Evolutionary conservation across 2,113 vertebrate genomes (phyloP).

Genomic region (Gasterosteus aculeatus): DNA sequence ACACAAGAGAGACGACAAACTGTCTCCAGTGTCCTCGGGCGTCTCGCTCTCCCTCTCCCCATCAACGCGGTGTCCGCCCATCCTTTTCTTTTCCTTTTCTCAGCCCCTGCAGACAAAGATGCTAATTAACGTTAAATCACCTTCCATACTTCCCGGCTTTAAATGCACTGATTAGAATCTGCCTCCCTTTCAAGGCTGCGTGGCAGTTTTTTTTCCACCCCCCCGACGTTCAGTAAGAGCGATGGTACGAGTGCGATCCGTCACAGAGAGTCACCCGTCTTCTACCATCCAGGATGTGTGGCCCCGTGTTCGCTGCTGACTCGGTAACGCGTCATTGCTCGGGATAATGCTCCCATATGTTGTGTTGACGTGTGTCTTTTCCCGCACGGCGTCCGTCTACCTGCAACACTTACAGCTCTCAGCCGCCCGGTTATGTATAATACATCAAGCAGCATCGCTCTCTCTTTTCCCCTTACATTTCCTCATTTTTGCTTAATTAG

Average conservation of each 20-base stretch:
- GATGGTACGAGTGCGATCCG: slow-evolving; percentile 33
- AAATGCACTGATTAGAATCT: slow-evolving; percentile 42
- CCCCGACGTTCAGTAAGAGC: slow-evolving; percentile 7
- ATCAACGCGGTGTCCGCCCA: slow-evolving; percentile 29
- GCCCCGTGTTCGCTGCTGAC: slow-evolving; percentile 43
- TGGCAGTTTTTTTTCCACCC: slow-evolving; percentile 5
- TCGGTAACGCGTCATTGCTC: slow-evolving; percentile 65
- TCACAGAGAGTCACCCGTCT: slow-evolving; percentile 47
- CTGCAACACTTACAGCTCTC: slow-evolving; percentile 65
- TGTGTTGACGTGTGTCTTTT: slow-evolving; percentile 70
- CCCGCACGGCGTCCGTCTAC: slow-evolving; percentile 46
- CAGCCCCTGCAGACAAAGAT: slow-evolving; percentile 52
- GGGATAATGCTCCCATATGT: slow-evolving; percentile 76
- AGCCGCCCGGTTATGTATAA: slow-evolving; percentile 44
- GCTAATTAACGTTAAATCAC: slow-evolving; percentile 71
- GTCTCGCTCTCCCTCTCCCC: slow-evolving; percentile 16
- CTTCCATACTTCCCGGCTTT: slow-evolving; percentile 45
- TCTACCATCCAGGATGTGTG: slow-evolving; percentile 59
- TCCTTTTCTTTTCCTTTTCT: slow-evolving; percentile 28
- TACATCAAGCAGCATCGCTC: slow-evolving; percentile 43
- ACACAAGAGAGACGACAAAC: slow-evolving; percentile 54
- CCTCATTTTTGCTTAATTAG: slow-evolving; percentile 2
- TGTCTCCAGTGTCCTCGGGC: slow-evolving; percentile 54
- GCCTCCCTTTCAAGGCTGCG: slow-evolving; percentile 40
- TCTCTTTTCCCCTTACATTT: slow-evolving; percentile 29